A percentile compares a stretch with the other conserved stretches of the same genome.
Evolutionary conservation across 2,797 vertebrate species (phyloP).

Genomic region (Catamblyrhynchus diadema): DNA sequence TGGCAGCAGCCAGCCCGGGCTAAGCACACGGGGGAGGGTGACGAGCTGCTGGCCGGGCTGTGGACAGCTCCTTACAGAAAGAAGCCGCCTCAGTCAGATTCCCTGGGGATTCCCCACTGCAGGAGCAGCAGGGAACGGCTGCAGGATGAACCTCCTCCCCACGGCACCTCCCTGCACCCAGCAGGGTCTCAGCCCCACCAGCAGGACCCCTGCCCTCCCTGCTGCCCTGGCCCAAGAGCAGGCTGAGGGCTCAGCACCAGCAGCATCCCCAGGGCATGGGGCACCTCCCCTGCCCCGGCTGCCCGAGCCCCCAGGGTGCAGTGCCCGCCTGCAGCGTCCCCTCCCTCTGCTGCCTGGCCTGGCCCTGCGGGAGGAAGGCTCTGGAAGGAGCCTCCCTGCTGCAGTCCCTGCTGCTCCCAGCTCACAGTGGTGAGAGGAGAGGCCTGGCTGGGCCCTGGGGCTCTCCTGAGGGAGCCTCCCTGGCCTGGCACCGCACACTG

Average conservation of each 20-base stretch:
- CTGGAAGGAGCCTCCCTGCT: background rate
- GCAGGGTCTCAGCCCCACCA: background rate
- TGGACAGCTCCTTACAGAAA: background rate
- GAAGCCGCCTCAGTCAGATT: background rate
- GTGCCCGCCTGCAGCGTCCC: fast-evolving
- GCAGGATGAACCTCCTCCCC: background rate
- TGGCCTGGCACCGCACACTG: fast-evolving
- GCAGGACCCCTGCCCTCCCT: background rate
- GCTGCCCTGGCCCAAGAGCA: background rate
- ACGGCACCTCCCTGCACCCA: background rate
- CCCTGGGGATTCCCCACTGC: fast-evolving
- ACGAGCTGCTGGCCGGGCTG: background rate
- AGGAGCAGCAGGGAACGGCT: fast-evolving
- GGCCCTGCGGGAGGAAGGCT: background rate
- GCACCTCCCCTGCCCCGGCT: background rate
- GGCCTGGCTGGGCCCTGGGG: background rate
- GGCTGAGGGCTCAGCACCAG: background rate
- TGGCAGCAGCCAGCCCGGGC: background rate
- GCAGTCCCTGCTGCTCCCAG: background rate
- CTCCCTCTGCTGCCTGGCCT: background rate
- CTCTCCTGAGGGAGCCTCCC: background rate
- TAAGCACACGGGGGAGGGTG: fast-evolving
- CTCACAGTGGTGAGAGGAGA: background rate
- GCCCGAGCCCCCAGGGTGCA: too few relatives aligned
- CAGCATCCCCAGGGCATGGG: fast-evolving